Evolutionary conservation across 1,140 invertebrate species (phyloP), one percentile per base, ranked within the genome.

Genomic region (Aphis gossypii): DNA sequence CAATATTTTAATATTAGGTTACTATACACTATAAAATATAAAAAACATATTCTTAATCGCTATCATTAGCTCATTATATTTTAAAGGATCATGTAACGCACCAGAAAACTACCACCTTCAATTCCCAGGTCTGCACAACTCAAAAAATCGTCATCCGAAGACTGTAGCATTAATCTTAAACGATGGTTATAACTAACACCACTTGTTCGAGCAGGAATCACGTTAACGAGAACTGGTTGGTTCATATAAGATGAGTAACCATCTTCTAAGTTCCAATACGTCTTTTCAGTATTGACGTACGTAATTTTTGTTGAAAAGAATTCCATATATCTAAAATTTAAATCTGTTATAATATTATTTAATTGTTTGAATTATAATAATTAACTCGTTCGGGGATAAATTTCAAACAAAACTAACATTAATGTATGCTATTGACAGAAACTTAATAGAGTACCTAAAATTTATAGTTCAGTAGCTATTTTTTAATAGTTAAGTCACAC

Each of bases 131-230:
- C n/a, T 6, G 0, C 51, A 90, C 88, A 90, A 23, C 23, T 46
- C 88, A 90, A 54, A 23, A 90, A 90, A 35, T 56, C 44, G 21
- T 60, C 48, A 41, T 54, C 48, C 2, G 18, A 54, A 6, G 41
- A 18, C 35, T 54, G 51, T 3, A 90, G 9, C 48, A 90, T 54
- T 51, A 90, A 38, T 56, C 51, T 90, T 60, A 90, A 60, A 56
- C 88, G 48, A 90, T 90, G 88, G 8, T 90, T 41, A 46, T 90
- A 90, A 38, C 88, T 60, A 23, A 56, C 41, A 11, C 88, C 88
- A 38, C 48, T 46, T 11, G 88, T 90, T 56, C 88, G 38, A 56
- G 54, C 35, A 25, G 88, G 88, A 18, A 11, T 38, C 8, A 38
- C n/a, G 4, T 56, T 35, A 11, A n/a, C 25, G 4, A 56, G 7